Evolutionary conservation across 2,113 vertebrate species (phyloP).

Genomic region (Piaya cayana): DNA sequence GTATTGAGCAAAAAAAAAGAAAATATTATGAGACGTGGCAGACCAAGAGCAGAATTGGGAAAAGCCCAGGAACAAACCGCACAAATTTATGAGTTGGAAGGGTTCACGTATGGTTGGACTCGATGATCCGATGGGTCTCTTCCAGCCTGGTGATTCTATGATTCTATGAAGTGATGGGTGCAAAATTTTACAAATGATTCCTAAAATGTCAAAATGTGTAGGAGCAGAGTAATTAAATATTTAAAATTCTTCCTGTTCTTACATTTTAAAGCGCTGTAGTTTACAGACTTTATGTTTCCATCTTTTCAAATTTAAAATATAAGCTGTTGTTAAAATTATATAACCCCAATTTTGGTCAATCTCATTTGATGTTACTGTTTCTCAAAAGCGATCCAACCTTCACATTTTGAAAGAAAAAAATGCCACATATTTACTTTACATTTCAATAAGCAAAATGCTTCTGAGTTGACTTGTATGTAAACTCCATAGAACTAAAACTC

Average conservation of each 20-base stretch:
- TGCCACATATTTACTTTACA: not conserved
- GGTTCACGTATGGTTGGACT: too few relatives aligned
- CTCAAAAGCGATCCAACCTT: not conserved
- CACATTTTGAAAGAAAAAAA: not conserved
- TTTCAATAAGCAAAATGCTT: not conserved
- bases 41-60: not conserved
- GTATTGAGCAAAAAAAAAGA: not conserved
- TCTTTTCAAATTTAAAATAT: not conserved
- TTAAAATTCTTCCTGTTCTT: not conserved
- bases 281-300: not conserved
- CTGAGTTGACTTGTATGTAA: not conserved
- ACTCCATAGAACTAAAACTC: not conserved
- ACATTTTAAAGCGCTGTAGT: not conserved
- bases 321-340: not conserved
- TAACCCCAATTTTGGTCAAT: not conserved
- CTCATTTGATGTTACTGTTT: not conserved
- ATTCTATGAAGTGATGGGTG: accelerated
- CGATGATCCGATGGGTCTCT: too few relatives aligned
- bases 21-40: not conserved
- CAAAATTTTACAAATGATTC: not conserved
- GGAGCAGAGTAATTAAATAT: not conserved
- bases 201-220: not conserved
- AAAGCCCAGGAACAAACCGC: not conserved
- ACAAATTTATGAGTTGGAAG: not conserved
- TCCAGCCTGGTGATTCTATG: too few relatives aligned